Base-by-base conservation (phyloP, 2,888 invertebrate genomes). In the Asteroscopus sphinx region DNA sequence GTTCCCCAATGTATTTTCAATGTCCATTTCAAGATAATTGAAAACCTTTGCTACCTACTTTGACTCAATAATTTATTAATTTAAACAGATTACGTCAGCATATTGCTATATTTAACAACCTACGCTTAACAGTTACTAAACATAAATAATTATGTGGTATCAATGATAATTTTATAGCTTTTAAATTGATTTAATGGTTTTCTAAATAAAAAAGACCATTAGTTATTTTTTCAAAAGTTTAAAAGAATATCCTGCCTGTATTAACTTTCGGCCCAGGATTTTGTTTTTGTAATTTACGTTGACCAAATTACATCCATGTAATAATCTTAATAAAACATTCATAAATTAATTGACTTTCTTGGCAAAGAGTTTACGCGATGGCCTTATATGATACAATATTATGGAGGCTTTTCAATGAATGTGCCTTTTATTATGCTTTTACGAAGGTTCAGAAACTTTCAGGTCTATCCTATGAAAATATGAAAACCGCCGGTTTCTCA, bases 1-100 rank as follows among this genome's bases (percentile, higher is more conserved):
- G 46, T 68, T n/a, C 44, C 15, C 21, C 7, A 68, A 68, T 68
- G 64, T 53, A 66, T 66, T 69, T 69, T 51, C 61, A 66, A 69
- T 66, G 66, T 65, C 9, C 56, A 33, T 52, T 70, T 66, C 47
- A 54, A 57, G 54, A 62, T 68, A 68, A 64, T 59, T 64, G 68
- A 51, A 68, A 64, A 54, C 54, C 44, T 47, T 36, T 7, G 39
- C 47, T 48, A 46, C 37, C 47, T 48, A 46, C 37, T 46, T 54
- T 44, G 46, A 47, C 28, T 58, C 47, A 47, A 59, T 68, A 44
- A 51, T 59, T 58, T 63, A 58, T 26, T n/a, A n/a, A n/a, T n/a
- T n/a, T n/a, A n/a, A 36, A n/a, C 25, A 44, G 39, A 40, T 68
- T 11, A 35, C n/a, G n/a, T 48, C 41, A 4, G 37, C 28, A 44